Percentiles rank a stretch among this genome's conserved stretches.
These are phyloP conservation scores for Mormyrus iriodes DNA, from an alignment of 2,113 vertebrate species.

Conservation along the genomic window DNA sequence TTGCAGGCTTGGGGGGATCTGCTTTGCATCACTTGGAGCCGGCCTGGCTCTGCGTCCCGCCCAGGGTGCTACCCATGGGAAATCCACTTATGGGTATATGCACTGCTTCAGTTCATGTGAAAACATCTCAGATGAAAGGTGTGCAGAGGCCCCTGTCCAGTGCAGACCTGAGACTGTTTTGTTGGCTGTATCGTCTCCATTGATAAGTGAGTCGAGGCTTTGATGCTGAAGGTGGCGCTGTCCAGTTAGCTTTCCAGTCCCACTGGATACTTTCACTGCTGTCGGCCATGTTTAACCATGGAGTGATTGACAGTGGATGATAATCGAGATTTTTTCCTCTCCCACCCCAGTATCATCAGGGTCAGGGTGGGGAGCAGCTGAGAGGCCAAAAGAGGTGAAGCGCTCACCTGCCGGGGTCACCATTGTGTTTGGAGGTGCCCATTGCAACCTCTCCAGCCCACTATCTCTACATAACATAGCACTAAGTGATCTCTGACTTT, in stretches of 20 bases:
- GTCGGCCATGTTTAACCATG: neutral
- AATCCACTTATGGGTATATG: neutral
- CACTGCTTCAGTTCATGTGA: neutral
- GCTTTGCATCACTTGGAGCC: constrained; percentile 60
- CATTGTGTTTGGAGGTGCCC: neutral
- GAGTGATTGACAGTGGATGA: neutral
- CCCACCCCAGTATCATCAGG: neutral
- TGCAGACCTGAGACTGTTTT: neutral
- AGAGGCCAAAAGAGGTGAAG: constrained; percentile 17
- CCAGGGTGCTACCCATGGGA: neutral
- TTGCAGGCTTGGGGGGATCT: constrained; percentile 43
- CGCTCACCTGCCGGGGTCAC: neutral
- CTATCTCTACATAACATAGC: neutral
- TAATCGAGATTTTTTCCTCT: neutral
- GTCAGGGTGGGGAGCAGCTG: neutral
- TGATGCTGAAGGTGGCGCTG: neutral
- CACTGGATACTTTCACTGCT: neutral
- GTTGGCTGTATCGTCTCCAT: neutral
- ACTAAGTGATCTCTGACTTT: neutral
- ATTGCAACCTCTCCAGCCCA: neutral
- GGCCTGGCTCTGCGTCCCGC: constrained; percentile 35
- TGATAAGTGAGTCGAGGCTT: neutral
- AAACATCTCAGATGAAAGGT: neutral
- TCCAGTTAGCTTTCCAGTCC: neutral
- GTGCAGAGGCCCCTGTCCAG: neutral